These are phyloP conservation scores for Harmothoe impar DNA, from an alignment of 2,888 invertebrate species.

Conservation along the genomic window DNA sequence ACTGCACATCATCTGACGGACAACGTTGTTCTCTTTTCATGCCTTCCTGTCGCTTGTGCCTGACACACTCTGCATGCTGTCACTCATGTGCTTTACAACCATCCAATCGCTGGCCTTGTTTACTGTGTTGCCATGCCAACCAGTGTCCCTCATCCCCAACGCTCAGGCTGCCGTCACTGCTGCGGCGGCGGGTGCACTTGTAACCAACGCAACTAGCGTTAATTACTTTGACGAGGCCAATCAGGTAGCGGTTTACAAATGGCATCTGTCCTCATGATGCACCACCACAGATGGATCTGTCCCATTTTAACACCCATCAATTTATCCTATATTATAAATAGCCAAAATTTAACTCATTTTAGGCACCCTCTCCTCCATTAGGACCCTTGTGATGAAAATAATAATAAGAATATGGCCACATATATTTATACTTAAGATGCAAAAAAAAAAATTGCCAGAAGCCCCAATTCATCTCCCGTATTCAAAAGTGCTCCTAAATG, in stretches of 20 bases:
- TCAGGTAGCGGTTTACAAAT: slow-evolving; percentile 87
- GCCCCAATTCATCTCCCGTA: too few species aligned
- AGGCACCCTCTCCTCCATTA: too few species aligned
- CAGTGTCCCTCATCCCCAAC: slow-evolving; percentile 65
- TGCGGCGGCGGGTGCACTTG: slow-evolving; percentile 86
- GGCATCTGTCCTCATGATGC: neutral
- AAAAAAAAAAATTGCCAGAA: too few species aligned
- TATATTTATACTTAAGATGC: too few species aligned
- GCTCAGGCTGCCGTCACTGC: slow-evolving; percentile 82
- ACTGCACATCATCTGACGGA: slow-evolving; percentile 59
- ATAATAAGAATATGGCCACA: too few species aligned
- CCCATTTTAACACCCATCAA: neutral
- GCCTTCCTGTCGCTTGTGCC: slow-evolving; percentile 63
- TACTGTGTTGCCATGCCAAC: slow-evolving; percentile 65
- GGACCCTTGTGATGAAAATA: too few species aligned
- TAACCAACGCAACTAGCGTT: slow-evolving; percentile 98
- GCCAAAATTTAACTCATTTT: neutral
- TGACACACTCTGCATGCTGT: slow-evolving; percentile 66
- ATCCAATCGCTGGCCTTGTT: slow-evolving; percentile 65
- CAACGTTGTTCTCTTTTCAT: slow-evolving; percentile 65
- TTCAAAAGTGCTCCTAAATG: too few species aligned
- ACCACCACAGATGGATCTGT: neutral
- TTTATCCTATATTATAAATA: neutral
- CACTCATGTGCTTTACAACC: slow-evolving; percentile 65
- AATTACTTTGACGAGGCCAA: slow-evolving; percentile 97